Conservation (phyloP, 2,113 vertebrate species). For the Neodontobutis hainanensis region DNA sequence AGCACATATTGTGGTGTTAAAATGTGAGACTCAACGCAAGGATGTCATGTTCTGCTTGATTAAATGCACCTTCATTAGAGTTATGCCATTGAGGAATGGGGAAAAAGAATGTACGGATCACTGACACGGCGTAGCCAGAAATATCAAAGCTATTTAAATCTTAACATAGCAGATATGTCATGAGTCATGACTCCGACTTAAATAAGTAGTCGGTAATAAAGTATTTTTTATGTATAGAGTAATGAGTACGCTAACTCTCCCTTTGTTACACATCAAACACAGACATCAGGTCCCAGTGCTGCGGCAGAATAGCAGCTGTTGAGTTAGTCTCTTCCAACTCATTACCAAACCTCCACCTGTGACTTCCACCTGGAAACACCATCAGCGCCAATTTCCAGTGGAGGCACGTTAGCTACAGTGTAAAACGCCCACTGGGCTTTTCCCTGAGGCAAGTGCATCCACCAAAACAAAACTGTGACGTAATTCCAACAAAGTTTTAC, state of each 20-base stretch:
- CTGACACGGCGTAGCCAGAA: neutral
- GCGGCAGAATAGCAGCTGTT: conserved; percentile 65
- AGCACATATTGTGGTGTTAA: conserved; percentile 3
- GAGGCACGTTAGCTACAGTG: conserved; percentile 56
- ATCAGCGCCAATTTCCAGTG: conserved; percentile 57
- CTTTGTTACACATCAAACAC: conserved; percentile 45
- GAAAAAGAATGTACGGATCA: neutral
- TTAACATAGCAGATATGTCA: neutral
- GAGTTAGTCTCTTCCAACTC: conserved; percentile 60
- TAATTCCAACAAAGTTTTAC: neutral
- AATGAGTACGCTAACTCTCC: neutral
- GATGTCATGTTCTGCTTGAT: conserved; percentile 12
- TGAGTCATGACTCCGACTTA: neutral
- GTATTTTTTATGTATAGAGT: conserved; percentile 3
- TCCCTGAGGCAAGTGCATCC: conserved; percentile 38
- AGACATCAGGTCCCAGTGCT: conserved; percentile 55
- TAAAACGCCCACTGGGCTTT: conserved; percentile 40
- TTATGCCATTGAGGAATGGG: neutral
- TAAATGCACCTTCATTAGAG: neutral
- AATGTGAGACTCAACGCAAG: neutral
- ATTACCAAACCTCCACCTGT: conserved; percentile 72
- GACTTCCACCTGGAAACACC: conserved; percentile 69
- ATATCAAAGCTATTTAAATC: neutral
- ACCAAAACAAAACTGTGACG: conserved; percentile 29
- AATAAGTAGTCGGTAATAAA: neutral